phyloP scores from a whole-genome alignment of 2,888 invertebrate species.

The Barypeithes pellucidus region DNA sequence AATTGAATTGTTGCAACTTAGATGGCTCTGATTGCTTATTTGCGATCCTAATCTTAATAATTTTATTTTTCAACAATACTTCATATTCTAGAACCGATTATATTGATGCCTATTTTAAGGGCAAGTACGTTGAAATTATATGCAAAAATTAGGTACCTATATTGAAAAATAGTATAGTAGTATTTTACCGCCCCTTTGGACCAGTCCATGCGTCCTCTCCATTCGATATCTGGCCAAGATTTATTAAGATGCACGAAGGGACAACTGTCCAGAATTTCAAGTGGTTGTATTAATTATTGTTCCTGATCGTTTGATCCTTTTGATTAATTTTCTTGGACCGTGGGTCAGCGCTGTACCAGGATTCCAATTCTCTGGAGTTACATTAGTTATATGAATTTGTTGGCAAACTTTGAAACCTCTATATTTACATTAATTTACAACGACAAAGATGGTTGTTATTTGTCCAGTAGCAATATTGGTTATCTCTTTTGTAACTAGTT shows the following conservation, averaged over 20 bases:
- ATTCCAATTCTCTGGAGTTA: slow-evolving; percentile 25
- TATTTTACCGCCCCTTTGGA: neutral
- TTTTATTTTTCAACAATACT: no score
- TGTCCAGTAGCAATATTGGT: no score
- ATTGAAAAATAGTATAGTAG: neutral
- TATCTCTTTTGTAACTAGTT: no score
- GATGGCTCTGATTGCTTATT: no score
- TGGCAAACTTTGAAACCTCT: slow-evolving; percentile 3
- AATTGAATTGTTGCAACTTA: no score
- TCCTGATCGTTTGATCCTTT: slow-evolving; percentile 52
- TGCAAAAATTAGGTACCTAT: no score
- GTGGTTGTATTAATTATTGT: slow-evolving; percentile 49
- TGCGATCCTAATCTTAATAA: no score
- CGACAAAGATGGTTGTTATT: no score
- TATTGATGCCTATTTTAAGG: no score
- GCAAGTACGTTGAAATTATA: no score
- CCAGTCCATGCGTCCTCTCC: neutral
- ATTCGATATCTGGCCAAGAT: slow-evolving; percentile 35
- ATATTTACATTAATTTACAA: neutral
- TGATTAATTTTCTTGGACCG: slow-evolving; percentile 47
- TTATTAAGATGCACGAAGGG: slow-evolving; percentile 43
- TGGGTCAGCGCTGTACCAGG: slow-evolving; percentile 28
- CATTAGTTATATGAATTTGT: slow-evolving; percentile 28
- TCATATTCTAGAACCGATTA: no score
- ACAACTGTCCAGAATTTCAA: slow-evolving; percentile 45